Base-by-base conservation (phyloP, 2,113 vertebrate genomes). In the Actenoides hombroni region DNA sequence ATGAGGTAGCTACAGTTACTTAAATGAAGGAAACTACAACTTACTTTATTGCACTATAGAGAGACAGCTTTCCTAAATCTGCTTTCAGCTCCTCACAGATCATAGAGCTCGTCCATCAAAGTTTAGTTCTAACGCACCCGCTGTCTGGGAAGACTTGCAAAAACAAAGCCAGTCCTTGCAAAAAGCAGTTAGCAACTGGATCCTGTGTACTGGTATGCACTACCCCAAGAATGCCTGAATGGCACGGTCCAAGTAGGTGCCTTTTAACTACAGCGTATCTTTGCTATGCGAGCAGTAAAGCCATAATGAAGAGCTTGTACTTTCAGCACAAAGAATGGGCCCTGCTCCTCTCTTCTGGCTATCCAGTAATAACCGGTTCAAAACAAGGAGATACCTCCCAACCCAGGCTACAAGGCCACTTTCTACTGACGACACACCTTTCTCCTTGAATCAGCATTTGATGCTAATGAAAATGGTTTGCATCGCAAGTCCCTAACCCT, bases 101-200 rank as follows among this genome's bases (percentile, higher is more conserved):
- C 49, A 48, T 0, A 37, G n/a, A 33, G 24, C 12, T 87, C 4
- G 0, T 59, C 53, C 18, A 0, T 74, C 70, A n/a, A 40, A 90
- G 65, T 75, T 86, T 33, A 70, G 44, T 64, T 86, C 16, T 7
- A 71, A 31, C 48, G 57, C 21, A 65, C 9, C 16, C 31, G 3
- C 49, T 24, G 17, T 23, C 35, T 33, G 13, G 48, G 57, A 83
- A 46, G 75, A 49, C 70, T 64, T 68, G 33, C 6, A 23, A 40
- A 85, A 44, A 3, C 68, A 42, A 83, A 76, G 56, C 16, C 33
- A 67, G 35, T 19, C 53, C 46, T 54, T 11, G 39, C 23, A 56
- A 25, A 74, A 67, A 75, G 56, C 46, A 54, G 46, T 10, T 40
- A 31, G 44, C 21, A n/a, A 51, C 51, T 68, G 37, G 3, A n/a